These are phyloP conservation scores for Aphis craccivora DNA, from an alignment of 1,140 invertebrate genomes.

Conservation along the genomic window DNA sequence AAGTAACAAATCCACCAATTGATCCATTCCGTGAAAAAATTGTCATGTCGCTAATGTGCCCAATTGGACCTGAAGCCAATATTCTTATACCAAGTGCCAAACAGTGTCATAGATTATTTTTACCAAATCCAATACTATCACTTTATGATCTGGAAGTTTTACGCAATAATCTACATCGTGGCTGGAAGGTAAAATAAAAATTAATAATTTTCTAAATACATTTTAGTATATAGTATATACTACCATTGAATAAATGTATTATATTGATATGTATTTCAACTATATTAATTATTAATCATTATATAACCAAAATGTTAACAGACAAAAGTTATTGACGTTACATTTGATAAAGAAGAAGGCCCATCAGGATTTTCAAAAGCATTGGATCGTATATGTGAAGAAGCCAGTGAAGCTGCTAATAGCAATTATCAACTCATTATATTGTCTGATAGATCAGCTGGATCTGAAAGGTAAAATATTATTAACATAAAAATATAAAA, in stretches of 20 bases:
- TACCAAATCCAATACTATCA: conserved; percentile 94
- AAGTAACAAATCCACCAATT: conserved; percentile 98
- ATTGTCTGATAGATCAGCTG: conserved; percentile 84
- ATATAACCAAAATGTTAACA: conserved; percentile 61
- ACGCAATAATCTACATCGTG: conserved; percentile 83
- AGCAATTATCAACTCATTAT: conserved; percentile 86
- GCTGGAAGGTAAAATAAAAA: conserved; percentile 76
- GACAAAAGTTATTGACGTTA: conserved; percentile 89
- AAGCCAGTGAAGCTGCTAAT: conserved; percentile 82
- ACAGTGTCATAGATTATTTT: conserved; percentile 92
- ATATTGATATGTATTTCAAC: neutral
- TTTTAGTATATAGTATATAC: neutral
- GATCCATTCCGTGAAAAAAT: conserved; percentile 99
- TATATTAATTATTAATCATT: neutral
- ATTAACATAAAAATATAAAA: neutral
- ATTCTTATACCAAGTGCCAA: conserved; percentile 87
- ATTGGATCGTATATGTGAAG: conserved; percentile 79
- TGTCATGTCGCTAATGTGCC: conserved; percentile 95
- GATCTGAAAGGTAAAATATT: conserved; percentile 68
- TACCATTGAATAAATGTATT: neutral
- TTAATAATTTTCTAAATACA: neutral
- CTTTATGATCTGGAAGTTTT: conserved; percentile 88
- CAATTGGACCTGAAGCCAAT: conserved; percentile 92
- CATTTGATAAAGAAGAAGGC: conserved; percentile 79
- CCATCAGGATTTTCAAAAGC: conserved; percentile 77